Conservation (phyloP, 35 echinoderm and acorn worm species). For the Heliocidaris erythrogramma region DNA sequence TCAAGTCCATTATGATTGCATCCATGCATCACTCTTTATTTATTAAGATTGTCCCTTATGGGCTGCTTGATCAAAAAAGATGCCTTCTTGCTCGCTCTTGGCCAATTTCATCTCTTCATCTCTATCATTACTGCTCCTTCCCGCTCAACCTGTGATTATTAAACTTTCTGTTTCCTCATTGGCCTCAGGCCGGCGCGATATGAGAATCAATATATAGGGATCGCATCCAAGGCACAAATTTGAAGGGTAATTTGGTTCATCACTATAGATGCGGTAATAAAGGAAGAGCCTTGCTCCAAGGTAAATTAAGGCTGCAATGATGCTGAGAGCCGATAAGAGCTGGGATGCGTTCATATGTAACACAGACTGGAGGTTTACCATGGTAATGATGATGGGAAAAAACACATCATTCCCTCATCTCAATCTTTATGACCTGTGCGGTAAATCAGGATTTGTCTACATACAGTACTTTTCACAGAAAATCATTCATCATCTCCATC, state of each 20-base stretch:
- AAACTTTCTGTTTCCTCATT: background rate
- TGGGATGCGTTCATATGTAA: background rate
- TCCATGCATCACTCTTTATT: conserved; percentile 16
- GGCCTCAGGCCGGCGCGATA: background rate
- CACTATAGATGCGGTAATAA: background rate
- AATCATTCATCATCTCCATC: too few relatives aligned
- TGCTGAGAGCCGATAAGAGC: background rate
- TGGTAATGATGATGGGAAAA: background rate
- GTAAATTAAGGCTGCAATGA: background rate
- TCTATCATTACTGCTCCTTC: background rate
- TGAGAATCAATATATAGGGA: background rate
- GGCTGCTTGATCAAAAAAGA: background rate
- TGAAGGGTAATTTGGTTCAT: conserved; percentile 42
- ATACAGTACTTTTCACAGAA: too few relatives aligned
- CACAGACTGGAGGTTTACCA: background rate
- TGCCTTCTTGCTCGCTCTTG: background rate
- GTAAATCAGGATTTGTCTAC: too few relatives aligned
- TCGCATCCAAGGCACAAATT: background rate
- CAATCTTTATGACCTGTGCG: too few relatives aligned
- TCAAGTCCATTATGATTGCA: conserved; percentile 1
- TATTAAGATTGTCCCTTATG: background rate
- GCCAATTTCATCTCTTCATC: conserved; percentile 5
- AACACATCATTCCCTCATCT: background rate
- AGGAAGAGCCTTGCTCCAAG: background rate
- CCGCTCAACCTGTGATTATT: background rate